Base-by-base conservation (phyloP, 1,140 invertebrate genomes). In the Diprion similis region DNA sequence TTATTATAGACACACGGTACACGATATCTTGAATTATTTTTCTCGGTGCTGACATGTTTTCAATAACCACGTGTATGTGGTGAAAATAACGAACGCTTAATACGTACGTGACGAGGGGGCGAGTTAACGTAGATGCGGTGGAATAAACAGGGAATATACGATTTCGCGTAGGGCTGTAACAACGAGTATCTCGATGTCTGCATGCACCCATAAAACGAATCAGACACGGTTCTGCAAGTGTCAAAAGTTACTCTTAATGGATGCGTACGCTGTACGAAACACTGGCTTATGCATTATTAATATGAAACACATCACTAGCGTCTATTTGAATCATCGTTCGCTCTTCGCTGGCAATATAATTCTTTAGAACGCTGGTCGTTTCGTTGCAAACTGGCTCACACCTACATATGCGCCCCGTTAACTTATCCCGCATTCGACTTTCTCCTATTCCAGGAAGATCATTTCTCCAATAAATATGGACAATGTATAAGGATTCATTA, bases 211-310 rank as follows among this genome's bases (percentile, higher is more conserved):
- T 86, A 86, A 87, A 87, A 81, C 79, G 81, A 76, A 87, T 87
- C 86, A 84, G 85, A 79, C 78, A 78, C 82, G 85, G 80, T 84
- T 85, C 81, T 84, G 85, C 84, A 84, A 86, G 85, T 86, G 83
- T 87, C 83, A 84, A 86, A 87, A 87, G 83, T 82, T 77, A 81
- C 71, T 72, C 75, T 80, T 83, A 84, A 85, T 83, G 79, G 76
- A 75, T 78, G 74, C 68, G 15, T 71, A 70, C 68, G 24, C 46
- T 59, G 72, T 72, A 72, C 76, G 73, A 78, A 73, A 72, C 71
- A 73, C 46, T 76, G 71, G 45, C 76, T 79, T 75, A 78, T 79
- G 75, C 75, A 76, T 83, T 84, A 77, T 81, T 79, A 77, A 83
- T 17, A 70, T 3, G 24, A 70, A 59, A 59, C 18, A 59, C 18